Percentiles rank a stretch among this genome's conserved stretches.
Conservation (phyloP, 2,113 vertebrate genomes). For the Megatriorchis doriae region DNA sequence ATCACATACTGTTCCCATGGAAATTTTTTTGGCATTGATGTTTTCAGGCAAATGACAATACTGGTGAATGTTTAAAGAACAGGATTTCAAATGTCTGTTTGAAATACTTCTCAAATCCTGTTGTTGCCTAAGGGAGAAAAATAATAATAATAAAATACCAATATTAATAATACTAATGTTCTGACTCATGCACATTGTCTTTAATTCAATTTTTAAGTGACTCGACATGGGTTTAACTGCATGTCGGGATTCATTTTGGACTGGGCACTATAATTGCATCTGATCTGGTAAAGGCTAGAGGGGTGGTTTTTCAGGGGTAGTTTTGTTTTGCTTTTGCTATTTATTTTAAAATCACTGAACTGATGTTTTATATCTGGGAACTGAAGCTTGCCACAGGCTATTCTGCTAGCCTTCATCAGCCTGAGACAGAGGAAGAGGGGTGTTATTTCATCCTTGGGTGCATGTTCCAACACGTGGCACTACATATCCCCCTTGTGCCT, state of each 20-base stretch:
- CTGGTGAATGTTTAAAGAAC: not conserved
- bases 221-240: not conserved
- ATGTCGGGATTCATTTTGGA: not conserved
- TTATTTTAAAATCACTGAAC: not conserved
- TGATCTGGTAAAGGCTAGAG: not conserved
- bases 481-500: not conserved
- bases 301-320: not conserved
- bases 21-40: slow-evolving; percentile 31
- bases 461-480: fast-evolving
- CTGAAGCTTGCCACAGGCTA: not conserved
- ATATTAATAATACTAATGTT: not conserved
- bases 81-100: not conserved
- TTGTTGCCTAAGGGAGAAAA: not conserved
- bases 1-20: slow-evolving; percentile 32
- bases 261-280: not conserved
- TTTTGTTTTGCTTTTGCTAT: not conserved
- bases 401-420: not conserved
- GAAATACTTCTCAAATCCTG: not conserved
- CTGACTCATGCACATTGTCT: not conserved
- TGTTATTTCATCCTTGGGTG: not conserved
- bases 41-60: slow-evolving; percentile 12
- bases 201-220: not conserved
- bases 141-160: not conserved
- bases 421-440: not conserved
- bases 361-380: not conserved